These are phyloP conservation scores for Drosophila subquinaria DNA, from an alignment of 2,888 invertebrate species.

Conservation along the genomic window DNA sequence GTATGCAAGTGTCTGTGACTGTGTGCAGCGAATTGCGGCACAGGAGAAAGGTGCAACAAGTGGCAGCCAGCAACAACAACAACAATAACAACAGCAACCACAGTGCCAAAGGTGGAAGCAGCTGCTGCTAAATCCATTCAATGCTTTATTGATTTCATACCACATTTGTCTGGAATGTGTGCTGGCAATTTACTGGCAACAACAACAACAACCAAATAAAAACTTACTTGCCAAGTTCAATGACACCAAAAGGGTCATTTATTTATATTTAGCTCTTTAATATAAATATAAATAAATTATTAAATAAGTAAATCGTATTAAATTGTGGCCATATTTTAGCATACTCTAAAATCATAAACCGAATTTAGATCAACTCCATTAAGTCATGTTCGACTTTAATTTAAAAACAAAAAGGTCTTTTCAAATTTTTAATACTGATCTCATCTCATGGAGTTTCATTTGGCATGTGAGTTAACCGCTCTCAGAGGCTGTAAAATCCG, in stretches of 20 bases:
- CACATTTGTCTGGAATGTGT: constrained; percentile 68
- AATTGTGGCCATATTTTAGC: too few relatives aligned
- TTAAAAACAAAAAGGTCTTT: neutral
- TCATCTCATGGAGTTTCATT: constrained; percentile 21
- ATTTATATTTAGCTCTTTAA: too few relatives aligned
- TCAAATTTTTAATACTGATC: constrained; percentile 9
- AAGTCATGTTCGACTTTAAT: neutral
- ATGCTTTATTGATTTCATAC: constrained; percentile 78
- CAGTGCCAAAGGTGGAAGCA: constrained; percentile 53
- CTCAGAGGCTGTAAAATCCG: constrained; percentile 25
- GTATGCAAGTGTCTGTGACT: constrained; percentile 35
- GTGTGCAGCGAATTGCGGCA: constrained; percentile 61
- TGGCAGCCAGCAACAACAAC: constrained; percentile 66
- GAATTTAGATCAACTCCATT: neutral
- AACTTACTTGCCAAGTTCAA: constrained; percentile 46
- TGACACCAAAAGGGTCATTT: constrained; percentile 37
- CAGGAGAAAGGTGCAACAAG: constrained; percentile 77
- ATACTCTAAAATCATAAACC: too few relatives aligned
- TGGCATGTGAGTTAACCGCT: constrained; percentile 37
- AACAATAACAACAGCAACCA: constrained; percentile 24
- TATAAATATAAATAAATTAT: neutral
- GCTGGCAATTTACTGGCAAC: constrained; percentile 39
- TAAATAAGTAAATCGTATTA: too few relatives aligned
- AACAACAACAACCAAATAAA: constrained; percentile 6
- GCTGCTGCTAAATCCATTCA: constrained; percentile 54